Conservation (phyloP, 1,140 invertebrate species). For the Heliconius himera region DNA sequence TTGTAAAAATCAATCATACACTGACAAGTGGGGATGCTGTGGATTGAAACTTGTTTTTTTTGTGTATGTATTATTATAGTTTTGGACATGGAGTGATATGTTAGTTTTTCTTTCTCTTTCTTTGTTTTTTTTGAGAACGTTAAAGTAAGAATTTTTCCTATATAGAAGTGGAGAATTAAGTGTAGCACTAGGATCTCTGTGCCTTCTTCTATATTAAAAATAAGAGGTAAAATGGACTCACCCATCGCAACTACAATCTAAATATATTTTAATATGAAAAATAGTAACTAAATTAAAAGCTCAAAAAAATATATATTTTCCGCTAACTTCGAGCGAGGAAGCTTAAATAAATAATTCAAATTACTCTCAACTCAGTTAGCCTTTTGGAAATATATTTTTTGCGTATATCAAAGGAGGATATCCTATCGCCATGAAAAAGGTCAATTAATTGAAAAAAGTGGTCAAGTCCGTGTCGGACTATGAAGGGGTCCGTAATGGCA, state of each 20-base stretch:
- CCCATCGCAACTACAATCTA: too few species aligned
- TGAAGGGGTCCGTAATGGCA: too few species aligned
- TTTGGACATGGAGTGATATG: neutral
- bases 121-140: neutral
- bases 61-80: neutral
- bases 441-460: constrained; percentile 34
- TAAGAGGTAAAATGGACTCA: too few species aligned
- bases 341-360: constrained; percentile 5
- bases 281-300: too few species aligned
- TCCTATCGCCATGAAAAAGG: constrained; percentile 32
- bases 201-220: too few species aligned
- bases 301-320: neutral
- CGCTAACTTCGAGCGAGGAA: neutral
- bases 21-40: constrained; percentile 21
- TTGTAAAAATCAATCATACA: constrained; percentile 37
- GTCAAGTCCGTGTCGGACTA: too few species aligned
- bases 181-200: too few species aligned
- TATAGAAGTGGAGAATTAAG: too few species aligned
- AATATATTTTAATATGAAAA: too few species aligned
- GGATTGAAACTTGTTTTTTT: constrained; percentile 2
- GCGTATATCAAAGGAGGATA: constrained; percentile 31
- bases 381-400: constrained; percentile 26
- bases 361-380: neutral
- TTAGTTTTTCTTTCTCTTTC: neutral
- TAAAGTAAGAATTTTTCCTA: too few species aligned